Evolutionary conservation across 2,888 invertebrate species (phyloP), one percentile per base, ranked within the genome.

Genomic region (Napeogenes sylphis): DNA sequence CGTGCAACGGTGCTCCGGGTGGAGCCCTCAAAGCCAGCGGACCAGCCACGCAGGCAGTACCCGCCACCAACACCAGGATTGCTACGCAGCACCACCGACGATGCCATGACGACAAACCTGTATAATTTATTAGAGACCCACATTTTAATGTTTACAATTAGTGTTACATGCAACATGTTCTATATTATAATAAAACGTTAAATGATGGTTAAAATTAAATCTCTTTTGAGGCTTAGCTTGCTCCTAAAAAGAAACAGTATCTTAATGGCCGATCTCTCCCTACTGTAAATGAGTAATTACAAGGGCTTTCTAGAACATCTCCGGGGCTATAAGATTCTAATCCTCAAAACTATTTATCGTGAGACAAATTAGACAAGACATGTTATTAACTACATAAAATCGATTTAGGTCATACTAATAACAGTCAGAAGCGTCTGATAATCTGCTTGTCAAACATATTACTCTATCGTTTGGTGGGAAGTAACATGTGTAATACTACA

Each of bases 21-120:
- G 94, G 93, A 59, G 95, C 94, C 76, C 95, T 93, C 78, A 95
- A 91, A 59, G 95, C 95, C 74, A 95, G 91, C 6, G 95, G 95
- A 33, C 95, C 95, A 33, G 95, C 95, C 67, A 95, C 95, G 74
- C 95, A 95, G 60, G 95, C 95, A 66, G 95, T 94, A 61, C 95
- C 95, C 58, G 95, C 95, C 74, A 95, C 92, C 77, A 95, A 88
- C 72, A 95, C 92, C 70, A 95, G 92, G 68, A 94, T 93, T 66
- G 94, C 93, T 75, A 95, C 94, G 75, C 94, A 94, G 84, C 94
- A 93, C 94, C 95, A 95, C 72, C 95, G 95, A 69, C 93, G 93
- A 74, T 89, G 89, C 88, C 90, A 89, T 46, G 84, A 80, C 21
- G 89, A 84, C 56, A 90, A 78, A 62, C 89, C 90, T 90, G 71